Base-by-base conservation (phyloP, 2,113 vertebrate species). In the Lophura nycthemera region DNA sequence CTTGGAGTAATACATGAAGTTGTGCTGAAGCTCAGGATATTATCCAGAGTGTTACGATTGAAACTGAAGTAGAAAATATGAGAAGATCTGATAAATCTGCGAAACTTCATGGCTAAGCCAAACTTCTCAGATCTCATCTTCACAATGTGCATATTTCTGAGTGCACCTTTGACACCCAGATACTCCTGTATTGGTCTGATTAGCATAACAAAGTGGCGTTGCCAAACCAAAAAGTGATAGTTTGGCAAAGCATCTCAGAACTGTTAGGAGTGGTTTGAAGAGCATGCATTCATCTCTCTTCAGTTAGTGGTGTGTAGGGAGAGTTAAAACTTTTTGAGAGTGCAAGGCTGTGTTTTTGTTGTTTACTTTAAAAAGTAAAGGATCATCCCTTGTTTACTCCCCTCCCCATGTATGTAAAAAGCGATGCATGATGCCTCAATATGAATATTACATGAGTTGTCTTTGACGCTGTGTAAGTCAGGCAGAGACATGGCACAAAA, bases 251-350 rank as follows among this genome's bases (percentile, higher is more conserved):
- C 36, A 50, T 43, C 40, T 74, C 38, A 77, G 11, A 69, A 36
- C n/a, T 66, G 24, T 11, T 13, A 22, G 24, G 36, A 57, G 21
- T 27, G 64, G 12, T 63, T 40, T 82, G 34, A 65, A 45, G 36
- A 60, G 12, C 11, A 14, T 24, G 69, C 3, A 0, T 8, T 69
- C 29, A 18, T n/a, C 13, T 56, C 13, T 50, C 72, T 67, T 40
- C 75, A 88, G 67, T 69, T 57, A 65, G 75, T 34, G 22, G 25
- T 17, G 22, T 0, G 0, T 5, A 13, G 2, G 20, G 38, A 47
- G 17, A 76, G 32, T 14, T 34, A 38, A 76, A 85, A 47, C 34
- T 73, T 66, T 4, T 18, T 2, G 34, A 75, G 84, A 20, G 2
- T 25, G 15, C 3, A 42, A 0, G 4, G 43, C 38, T 45, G 40